These are phyloP conservation scores for Tetrax tetrax DNA, from an alignment of 2,113 vertebrate genomes.

Conservation along the genomic window DNA sequence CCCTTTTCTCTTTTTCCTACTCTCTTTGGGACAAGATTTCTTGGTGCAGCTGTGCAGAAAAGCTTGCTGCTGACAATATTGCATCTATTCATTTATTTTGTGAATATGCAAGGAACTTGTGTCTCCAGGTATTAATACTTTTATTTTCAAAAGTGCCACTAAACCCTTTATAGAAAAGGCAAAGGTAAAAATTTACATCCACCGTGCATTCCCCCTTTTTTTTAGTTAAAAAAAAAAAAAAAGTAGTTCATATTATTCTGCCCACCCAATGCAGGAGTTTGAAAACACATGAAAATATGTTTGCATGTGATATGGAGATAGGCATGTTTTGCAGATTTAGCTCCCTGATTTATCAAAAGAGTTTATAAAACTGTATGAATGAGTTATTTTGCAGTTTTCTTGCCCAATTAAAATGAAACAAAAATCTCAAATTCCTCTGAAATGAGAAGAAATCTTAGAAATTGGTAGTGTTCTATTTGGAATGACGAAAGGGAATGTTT, in stretches of 20 bases:
- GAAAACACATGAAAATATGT: background rate
- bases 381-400: background rate
- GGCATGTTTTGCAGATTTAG: background rate
- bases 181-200: background rate
- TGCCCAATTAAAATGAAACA: background rate
- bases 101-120: background rate
- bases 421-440: background rate
- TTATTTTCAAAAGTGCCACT: background rate
- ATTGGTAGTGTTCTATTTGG: background rate
- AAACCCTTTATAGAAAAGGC: background rate
- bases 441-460: background rate
- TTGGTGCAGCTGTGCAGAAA: background rate
- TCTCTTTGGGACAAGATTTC: background rate
- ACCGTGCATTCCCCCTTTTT: background rate
- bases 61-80: background rate
- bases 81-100: background rate
- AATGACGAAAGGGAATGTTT: background rate
- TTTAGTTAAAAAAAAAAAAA: background rate
- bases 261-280: background rate
- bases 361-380: background rate
- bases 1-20: background rate
- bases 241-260: background rate
- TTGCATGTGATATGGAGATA: background rate
- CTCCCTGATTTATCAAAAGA: background rate
- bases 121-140: background rate